These are phyloP conservation scores for Enteromius thamalakanensis DNA, from an alignment of 2,797 vertebrate genomes.

Conservation along the genomic window DNA sequence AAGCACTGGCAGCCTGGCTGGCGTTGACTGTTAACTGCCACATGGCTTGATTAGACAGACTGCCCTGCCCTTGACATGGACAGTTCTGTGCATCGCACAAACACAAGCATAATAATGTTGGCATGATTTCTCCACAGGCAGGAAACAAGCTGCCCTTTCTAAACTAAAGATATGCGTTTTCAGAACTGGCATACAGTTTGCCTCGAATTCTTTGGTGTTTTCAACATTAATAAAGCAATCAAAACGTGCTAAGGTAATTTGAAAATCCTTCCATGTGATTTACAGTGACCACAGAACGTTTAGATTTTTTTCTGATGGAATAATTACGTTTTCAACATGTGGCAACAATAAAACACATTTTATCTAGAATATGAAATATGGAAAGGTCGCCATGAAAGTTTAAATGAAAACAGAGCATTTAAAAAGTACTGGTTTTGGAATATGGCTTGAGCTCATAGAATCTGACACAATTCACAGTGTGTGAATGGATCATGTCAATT, in stretches of 20 bases:
- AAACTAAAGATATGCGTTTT: slow-evolving; percentile 3
- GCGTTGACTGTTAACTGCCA: slow-evolving; percentile 38
- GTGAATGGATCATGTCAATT: neutral
- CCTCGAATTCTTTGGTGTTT: slow-evolving; percentile 8
- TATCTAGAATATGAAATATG: slow-evolving; percentile 29
- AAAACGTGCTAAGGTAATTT: slow-evolving; percentile 16
- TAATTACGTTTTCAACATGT: slow-evolving; percentile 35
- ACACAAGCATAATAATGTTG: slow-evolving; percentile 28
- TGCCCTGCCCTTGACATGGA: slow-evolving; percentile 46
- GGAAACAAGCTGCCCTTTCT: slow-evolving; percentile 8
- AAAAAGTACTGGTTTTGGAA: neutral
- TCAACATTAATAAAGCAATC: slow-evolving; percentile 18
- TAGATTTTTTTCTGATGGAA: slow-evolving; percentile 21
- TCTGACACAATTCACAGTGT: neutral
- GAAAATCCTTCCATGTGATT: slow-evolving; percentile 10
- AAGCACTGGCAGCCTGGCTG: slow-evolving; percentile 33
- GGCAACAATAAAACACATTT: slow-evolving; percentile 26
- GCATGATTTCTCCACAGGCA: slow-evolving; percentile 25
- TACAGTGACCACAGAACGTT: neutral
- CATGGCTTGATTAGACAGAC: slow-evolving; percentile 30
- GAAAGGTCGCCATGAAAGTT: neutral
- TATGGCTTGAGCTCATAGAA: neutral
- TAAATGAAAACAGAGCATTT: slow-evolving; percentile 7
- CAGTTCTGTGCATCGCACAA: slow-evolving; percentile 23
- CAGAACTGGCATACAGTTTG: neutral